Evolutionary conservation across 2,113 vertebrate genomes (phyloP), one percentile per base, ranked within the genome.

Genomic region (Riparia riparia): DNA sequence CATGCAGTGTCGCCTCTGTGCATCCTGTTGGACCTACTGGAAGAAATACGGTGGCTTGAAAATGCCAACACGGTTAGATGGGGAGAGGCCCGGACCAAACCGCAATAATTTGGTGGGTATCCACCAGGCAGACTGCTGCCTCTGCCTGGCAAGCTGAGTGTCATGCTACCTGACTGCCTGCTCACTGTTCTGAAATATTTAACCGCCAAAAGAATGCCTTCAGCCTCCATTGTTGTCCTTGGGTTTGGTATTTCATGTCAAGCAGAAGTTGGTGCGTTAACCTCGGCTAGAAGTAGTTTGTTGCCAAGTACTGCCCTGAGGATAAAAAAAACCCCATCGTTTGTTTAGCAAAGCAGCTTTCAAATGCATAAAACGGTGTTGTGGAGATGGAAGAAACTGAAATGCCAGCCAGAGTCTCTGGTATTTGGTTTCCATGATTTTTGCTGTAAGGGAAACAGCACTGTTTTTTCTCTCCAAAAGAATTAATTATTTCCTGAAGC

Each of bases 31-130:
- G 99, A 99, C 99, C 13, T 99, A 99, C 98, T 99, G 99, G 99
- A 99, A 99, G 98, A 99, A 99, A 96, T 99, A 99, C n/a, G 99
- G 99, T 85, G 99, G 99, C 65, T 98, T 99, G 98, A 99, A 99
- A 98, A 99, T 99, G 99, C 99, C 99, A 96, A 99, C 99, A 34
- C 98, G 99, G 77, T 97, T 99, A 97, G 99, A 99, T 72, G 99
- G 99, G 61, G 99, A 99, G 97, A 97, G 99, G 89, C 99, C 99
- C 2, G 99, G 99, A 95, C 99, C 99, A 94, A 99, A 99, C 97
- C 99, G 99, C 97, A 99, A 97, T 96, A 99, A 97, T 97, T 96
- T 98, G 99, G 99, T 99, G 98, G 94, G 98, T 87, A 73, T 58
- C 64, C 73, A 31, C 47, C 41, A 45, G 89, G 42, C 45, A 76